phyloP scores from a whole-genome alignment of 2,113 vertebrate species.

The Coptodon rendalli region DNA sequence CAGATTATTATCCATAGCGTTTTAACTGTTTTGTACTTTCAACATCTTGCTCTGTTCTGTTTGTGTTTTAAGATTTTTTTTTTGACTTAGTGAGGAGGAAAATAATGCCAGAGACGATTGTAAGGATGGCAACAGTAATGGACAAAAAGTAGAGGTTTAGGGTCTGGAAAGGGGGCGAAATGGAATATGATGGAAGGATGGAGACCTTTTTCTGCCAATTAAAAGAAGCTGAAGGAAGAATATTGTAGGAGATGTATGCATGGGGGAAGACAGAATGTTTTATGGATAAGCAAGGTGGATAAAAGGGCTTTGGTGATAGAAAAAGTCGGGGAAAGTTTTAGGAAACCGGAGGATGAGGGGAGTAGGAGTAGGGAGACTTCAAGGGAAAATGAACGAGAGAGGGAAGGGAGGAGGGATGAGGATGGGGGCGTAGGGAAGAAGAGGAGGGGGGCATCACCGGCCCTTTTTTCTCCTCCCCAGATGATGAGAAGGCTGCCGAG shows the following conservation, averaged over 20 bases:
- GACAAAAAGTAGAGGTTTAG: neutral
- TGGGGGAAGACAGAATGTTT: neutral
- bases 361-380: neutral
- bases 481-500: conserved; percentile 50
- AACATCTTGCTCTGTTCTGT: neutral
- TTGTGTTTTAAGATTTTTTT: neutral
- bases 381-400: conserved; percentile 17
- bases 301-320: neutral
- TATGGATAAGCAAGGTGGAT: neutral
- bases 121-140: neutral
- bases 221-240: neutral
- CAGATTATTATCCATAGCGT: neutral
- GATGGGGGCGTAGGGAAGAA: neutral
- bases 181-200: neutral
- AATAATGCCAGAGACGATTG: neutral
- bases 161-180: neutral
- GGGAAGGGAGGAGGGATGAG: neutral
- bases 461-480: conserved; percentile 14
- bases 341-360: neutral
- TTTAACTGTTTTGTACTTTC: neutral
- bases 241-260: neutral
- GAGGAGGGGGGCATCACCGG: conserved; percentile 30
- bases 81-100: neutral
- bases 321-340: neutral
- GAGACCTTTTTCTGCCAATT: rapidly evolving